Base-by-base conservation (phyloP, 1,140 invertebrate species). In the Stegodyphus dumicola region DNA sequence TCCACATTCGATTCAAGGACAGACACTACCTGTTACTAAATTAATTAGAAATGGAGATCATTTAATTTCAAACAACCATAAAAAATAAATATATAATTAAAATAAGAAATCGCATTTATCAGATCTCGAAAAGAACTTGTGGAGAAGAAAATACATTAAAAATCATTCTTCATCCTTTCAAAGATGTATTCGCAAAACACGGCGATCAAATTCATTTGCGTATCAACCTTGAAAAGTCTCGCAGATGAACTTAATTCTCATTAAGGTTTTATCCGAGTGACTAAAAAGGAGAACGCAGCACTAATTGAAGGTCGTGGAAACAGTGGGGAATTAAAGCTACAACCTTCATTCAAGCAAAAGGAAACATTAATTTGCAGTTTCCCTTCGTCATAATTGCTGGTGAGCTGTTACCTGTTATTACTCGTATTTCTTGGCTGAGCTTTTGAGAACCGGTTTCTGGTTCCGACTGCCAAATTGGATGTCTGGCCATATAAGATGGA, bases 361-460 rank as follows among this genome's bases (percentile, higher is more conserved):
- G 79, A 54, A 66, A 75, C 71, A 83, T 75, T 83, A 75, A 83
- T 83, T 83, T 83, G 80, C 80, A 83, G 80, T 83, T 83, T 75
- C 70, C 51, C 71, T 51, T 66, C 70, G 70, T 83, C 80, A 65
- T 83, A 83, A 83, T 83, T 83, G 56, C 71, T 66, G 48, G 52
- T 49, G 49, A 75, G 71, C 70, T 83, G 80, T 83, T 83, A 83
- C 70, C 80, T 83, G 80, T 83, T 83, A 75, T 83, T 83, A 83
- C 70, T 80, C 78, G 69, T 56, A 80, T 80, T 83, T 75, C 80
- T 71, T 83, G 33, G 80, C 60, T 83, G 80, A 83, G 70, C 80
- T 75, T 83, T 66, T 7, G 15, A n/a, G 49, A 83, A 83, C 80
- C 80, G 80, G 80, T 83, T 73, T 80, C 17, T 67, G 11, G 56